Evolutionary conservation across 2,888 invertebrate genomes (phyloP).

Genomic region (Cryptophagus acutangulus): DNA sequence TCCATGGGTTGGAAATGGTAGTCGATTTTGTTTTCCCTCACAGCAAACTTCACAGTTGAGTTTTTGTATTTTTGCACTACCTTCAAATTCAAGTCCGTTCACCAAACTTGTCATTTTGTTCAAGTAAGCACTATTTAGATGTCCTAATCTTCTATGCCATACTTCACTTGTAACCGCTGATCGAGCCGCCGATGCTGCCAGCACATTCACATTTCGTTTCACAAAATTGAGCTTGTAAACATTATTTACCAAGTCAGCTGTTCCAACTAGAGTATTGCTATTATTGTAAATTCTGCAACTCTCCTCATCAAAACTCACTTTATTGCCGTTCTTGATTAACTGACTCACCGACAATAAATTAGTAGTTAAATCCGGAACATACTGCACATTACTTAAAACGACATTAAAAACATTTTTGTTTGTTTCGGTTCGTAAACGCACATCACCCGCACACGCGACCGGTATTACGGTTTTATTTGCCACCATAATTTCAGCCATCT

Average conservation of each 20-base stretch:
- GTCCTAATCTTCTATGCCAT: constrained; percentile 9
- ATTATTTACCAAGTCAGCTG: constrained; percentile 22
- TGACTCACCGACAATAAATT: constrained; percentile 28
- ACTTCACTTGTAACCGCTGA: too few species aligned
- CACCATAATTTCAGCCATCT: constrained; percentile 19
- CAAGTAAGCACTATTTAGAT: constrained; percentile 4
- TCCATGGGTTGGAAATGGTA: not conserved
- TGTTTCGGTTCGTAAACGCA: constrained; percentile 20
- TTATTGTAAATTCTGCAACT: constrained; percentile 20
- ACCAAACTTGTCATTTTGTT: constrained; percentile 9
- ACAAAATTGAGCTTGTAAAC: constrained; percentile 20
- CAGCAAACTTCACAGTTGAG: constrained; percentile 6
- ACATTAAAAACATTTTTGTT: constrained; percentile 15
- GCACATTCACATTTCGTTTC: too few species aligned
- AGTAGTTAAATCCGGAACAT: constrained; percentile 26
- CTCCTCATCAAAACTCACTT: constrained; percentile 20
- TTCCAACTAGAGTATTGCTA: constrained; percentile 18
- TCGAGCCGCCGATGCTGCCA: too few species aligned
- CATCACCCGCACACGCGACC: constrained; percentile 23
- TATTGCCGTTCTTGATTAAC: constrained; percentile 27
- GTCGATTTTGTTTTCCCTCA: constrained; percentile 10
- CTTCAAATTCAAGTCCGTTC: constrained; percentile 4
- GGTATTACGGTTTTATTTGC: constrained; percentile 23
- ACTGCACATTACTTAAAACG: constrained; percentile 19
- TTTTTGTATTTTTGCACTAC: not conserved